A percentile compares a stretch with the other conserved stretches of the same genome.
These are phyloP conservation scores for Micronycteris hirsuta DNA, from an alignment of 2,113 vertebrate species.

Conservation along the genomic window DNA sequence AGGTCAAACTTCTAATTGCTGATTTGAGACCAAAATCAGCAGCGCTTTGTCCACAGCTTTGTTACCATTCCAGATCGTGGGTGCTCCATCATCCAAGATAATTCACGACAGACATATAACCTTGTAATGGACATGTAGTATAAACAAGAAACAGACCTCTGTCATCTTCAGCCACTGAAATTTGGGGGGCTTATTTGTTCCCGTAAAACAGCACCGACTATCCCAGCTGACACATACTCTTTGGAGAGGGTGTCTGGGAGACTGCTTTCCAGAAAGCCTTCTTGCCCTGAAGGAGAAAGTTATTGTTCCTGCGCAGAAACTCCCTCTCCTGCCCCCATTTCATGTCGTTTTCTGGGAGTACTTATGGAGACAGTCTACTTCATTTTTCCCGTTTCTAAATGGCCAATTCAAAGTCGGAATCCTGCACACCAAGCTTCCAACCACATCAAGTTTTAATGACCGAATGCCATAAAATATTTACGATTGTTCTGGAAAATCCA, in stretches of 20 bases:
- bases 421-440: background rate
- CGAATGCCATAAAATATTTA: background rate
- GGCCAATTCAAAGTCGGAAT: background rate
- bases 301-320: background rate
- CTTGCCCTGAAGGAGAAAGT: background rate
- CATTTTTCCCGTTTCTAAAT: background rate
- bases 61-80: background rate
- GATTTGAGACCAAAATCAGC: background rate
- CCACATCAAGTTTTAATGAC: background rate
- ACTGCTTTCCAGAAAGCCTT: background rate
- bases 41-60: background rate
- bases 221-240: background rate
- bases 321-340: background rate
- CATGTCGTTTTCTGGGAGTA: background rate
- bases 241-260: background rate
- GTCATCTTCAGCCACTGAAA: background rate
- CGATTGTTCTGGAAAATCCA: conserved; percentile 27
- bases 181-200: background rate
- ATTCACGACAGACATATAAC: background rate
- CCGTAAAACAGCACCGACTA: background rate
- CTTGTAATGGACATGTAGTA: background rate
- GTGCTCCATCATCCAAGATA: background rate
- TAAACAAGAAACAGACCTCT: background rate
- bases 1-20: background rate
- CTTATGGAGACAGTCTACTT: background rate